These are phyloP conservation scores for Cottoperca gobio DNA, from an alignment of 2,797 vertebrate species.

Conservation along the genomic window DNA sequence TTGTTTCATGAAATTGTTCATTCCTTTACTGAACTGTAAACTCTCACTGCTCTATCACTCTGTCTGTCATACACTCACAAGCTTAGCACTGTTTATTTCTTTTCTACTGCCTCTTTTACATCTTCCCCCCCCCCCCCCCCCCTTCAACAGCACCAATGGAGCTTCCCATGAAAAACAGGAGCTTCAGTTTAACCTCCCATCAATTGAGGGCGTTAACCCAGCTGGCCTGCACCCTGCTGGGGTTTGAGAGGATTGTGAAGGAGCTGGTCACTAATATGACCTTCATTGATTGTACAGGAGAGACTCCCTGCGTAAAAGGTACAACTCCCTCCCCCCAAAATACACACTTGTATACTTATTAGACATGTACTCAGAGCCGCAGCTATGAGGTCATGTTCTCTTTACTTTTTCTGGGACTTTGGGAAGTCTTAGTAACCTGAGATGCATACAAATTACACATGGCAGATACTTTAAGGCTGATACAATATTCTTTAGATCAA, in stretches of 20 bases:
- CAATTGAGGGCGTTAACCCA: slow-evolving; percentile 90
- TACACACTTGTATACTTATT: not conserved
- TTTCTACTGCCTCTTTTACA: slow-evolving; percentile 12
- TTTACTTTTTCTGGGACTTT: not conserved
- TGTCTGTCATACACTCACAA: slow-evolving; percentile 35
- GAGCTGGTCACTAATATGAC: slow-evolving; percentile 86
- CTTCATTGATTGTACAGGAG: slow-evolving; percentile 80
- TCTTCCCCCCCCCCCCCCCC: not conserved
- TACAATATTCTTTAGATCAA: not conserved
- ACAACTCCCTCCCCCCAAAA: slow-evolving; percentile 38
- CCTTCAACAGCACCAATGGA: slow-evolving; percentile 82
- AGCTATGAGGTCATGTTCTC: not conserved
- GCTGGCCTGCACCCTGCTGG: slow-evolving; percentile 86
- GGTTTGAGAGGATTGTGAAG: slow-evolving; percentile 88
- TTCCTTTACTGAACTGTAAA: slow-evolving; percentile 62
- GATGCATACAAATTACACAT: not conserved
- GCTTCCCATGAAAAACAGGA: slow-evolving; percentile 79
- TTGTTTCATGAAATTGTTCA: slow-evolving; percentile 57
- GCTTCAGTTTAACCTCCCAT: slow-evolving; percentile 88
- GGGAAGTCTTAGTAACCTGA: not conserved
- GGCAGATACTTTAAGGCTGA: not conserved
- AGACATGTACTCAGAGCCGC: not conserved
- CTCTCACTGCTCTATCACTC: slow-evolving; percentile 31
- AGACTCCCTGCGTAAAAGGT: slow-evolving; percentile 88
- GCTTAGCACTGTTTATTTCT: slow-evolving; percentile 21